Evolutionary conservation across 2,888 invertebrate genomes (phyloP), one percentile per base, ranked within the genome.

Genomic region (Synanthedon myopaeformis): DNA sequence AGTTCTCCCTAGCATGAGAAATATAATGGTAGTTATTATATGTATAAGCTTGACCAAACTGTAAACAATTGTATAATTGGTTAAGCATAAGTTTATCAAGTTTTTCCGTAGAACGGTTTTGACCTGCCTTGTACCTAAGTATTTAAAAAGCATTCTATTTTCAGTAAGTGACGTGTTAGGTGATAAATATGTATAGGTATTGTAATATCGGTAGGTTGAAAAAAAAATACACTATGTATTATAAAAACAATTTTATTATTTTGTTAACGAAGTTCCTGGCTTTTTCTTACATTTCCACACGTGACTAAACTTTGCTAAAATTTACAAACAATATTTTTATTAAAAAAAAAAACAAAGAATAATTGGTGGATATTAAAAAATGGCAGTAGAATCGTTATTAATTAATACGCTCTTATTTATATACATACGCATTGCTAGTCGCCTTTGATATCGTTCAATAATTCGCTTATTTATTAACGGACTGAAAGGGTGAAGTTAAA

Each of bases 401-500:
- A 42, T 42, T 42, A 45, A 14, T 13, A 45, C 45, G 35, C 35
- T 45, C 45, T 45, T 14, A 45, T 13, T 45, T 14, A 45, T 13
- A n/a, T 45, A 45, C 45, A 49, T 49, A 49, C 55, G 52, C 55
- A 55, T 55, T 55, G 51, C 51, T 52, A 51, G 55, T 52, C 55
- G 54, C 42, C 45, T 35, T 51, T 54, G 19, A 41, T 56, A 35
- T 49, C 49, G 49, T 49, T 49, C 19, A 49, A 17, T 49, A 19
- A 49, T 41, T 53, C 28, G 35, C 11, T 52, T 19, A 35, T 14
- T 53, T 35, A 49, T 23, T 23, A 23, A 53, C 50, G 41, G 50
- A 53, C 19, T 35, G 19, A 41, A 41, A 6, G 35, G 35, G 35
- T 35, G 35, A 35, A 35, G 35, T 35, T 35, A 35, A 35, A 3